These are phyloP conservation scores for Tachina lurida DNA, from an alignment of 2,888 invertebrate species.

Conservation along the genomic window DNA sequence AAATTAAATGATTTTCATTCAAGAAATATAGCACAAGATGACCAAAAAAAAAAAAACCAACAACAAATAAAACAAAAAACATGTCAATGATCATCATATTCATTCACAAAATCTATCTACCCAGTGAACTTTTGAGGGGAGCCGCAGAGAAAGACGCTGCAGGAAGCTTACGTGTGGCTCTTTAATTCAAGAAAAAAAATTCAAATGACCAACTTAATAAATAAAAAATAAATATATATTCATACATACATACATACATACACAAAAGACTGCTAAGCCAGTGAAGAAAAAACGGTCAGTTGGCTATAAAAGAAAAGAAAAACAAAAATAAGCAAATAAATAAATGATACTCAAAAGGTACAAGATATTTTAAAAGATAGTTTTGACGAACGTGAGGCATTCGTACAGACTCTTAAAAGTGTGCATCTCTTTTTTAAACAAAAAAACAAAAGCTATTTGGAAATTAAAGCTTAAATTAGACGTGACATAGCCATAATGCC, in stretches of 20 bases:
- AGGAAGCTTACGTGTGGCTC: conserved; percentile 61
- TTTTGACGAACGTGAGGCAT: conserved; percentile 31
- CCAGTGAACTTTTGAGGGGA: background rate
- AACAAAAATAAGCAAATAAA: conserved; percentile 13
- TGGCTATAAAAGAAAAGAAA: background rate
- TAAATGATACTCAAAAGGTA: conserved; percentile 50
- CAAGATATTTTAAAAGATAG: conserved; percentile 56
- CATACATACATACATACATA: background rate
- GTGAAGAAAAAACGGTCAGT: conserved; percentile 25
- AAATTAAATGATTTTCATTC: conserved; percentile 69
- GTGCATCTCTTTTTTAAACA: background rate
- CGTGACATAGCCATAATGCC: too few species aligned
- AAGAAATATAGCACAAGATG: conserved; percentile 40
- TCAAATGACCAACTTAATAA: conserved; percentile 59
- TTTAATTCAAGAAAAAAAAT: conserved; percentile 44
- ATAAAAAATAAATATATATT: background rate
- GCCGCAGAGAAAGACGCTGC: background rate
- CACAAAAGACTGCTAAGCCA: background rate
- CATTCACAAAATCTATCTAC: conserved; percentile 65
- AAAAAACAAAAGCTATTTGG: too few species aligned
- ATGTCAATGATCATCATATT: conserved; percentile 57
- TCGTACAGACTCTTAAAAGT: conserved; percentile 32
- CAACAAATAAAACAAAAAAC: conserved; percentile 35
- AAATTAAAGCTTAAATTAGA: too few species aligned
- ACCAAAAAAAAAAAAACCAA: conserved; percentile 2